Conservation (phyloP, 2,888 invertebrate genomes). For the Eurytoma californica region DNA sequence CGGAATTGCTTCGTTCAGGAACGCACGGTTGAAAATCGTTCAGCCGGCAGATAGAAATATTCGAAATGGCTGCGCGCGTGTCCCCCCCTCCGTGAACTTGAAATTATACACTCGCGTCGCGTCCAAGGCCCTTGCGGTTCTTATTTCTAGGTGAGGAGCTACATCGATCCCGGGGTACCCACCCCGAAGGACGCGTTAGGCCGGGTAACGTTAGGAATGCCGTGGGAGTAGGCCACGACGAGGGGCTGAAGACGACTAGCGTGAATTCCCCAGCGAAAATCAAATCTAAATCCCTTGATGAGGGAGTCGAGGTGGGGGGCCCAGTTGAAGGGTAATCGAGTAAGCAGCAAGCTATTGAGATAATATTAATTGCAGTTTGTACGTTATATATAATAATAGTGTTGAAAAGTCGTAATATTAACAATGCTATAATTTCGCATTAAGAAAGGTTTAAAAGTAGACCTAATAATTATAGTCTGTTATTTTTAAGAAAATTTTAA, state of each 20-base stretch:
- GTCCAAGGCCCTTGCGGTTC: conserved; percentile 33
- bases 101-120: conserved; percentile 50
- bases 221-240: not conserved
- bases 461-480: too few relatives aligned
- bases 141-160: not conserved
- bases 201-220: not conserved
- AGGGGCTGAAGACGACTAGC: not conserved
- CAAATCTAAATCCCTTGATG: conserved; percentile 22
- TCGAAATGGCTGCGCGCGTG: not conserved
- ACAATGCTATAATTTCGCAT: too few relatives aligned
- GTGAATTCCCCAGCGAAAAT: not conserved
- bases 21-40: conserved; percentile 4
- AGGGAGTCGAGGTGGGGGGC: not conserved
- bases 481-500: too few relatives aligned
- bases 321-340: not conserved
- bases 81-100: conserved; percentile 24
- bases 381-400: too few relatives aligned
- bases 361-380: not conserved
- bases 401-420: too few relatives aligned
- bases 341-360: not conserved
- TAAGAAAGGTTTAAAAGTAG: too few relatives aligned
- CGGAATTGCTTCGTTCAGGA: conserved; percentile 4
- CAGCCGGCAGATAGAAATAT: conserved; percentile 4
- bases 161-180: conserved; percentile 4
- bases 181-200: conserved; percentile 8